Conservation (phyloP, 2,113 vertebrate species). For the Dendrocopos noguchii region DNA sequence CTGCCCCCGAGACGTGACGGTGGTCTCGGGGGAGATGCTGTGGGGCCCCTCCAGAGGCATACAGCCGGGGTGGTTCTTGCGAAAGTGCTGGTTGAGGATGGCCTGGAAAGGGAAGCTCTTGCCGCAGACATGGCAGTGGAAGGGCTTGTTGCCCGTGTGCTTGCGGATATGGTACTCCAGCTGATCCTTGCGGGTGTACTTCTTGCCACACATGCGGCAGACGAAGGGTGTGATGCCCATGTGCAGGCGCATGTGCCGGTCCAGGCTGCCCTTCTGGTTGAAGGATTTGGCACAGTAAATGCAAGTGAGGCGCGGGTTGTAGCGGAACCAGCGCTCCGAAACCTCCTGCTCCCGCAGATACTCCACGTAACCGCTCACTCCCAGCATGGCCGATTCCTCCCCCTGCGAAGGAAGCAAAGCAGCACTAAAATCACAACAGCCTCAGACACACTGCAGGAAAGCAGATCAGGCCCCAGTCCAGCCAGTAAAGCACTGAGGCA, state of each 20-base stretch:
- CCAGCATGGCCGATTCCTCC: constrained; percentile 89
- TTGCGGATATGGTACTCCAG: constrained; percentile 99
- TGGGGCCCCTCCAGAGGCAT: constrained; percentile 91
- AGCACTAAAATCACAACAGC: background rate
- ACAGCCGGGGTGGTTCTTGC: constrained; percentile 97
- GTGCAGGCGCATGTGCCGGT: constrained; percentile 98
- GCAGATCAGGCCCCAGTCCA: background rate
- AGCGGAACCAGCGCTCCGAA: constrained; percentile 97
- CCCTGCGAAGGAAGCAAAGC: constrained; percentile 74
- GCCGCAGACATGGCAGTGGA: constrained; percentile 95
- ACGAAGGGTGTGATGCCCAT: constrained; percentile 99
- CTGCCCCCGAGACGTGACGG: constrained; percentile 88
- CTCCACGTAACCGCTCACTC: constrained; percentile 94
- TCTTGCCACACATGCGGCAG: constrained; percentile 98
- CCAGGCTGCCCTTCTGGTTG: constrained; percentile 98
- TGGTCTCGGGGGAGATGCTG: constrained; percentile 96
- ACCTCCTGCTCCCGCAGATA: constrained; percentile 95
- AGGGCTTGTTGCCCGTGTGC: constrained; percentile 99
- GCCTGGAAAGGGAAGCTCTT: constrained; percentile 99
- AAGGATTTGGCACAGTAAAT: constrained; percentile 99
- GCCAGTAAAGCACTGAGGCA: background rate
- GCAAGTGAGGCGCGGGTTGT: constrained; percentile 96
- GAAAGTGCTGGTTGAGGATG: constrained; percentile 99
- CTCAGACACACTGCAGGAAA: background rate
- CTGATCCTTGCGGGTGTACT: constrained; percentile 99